Percentiles rank a stretch among this genome's conserved stretches.
These are phyloP conservation scores for Nicator chloris DNA, from an alignment of 2,113 vertebrate species.

Conservation along the genomic window DNA sequence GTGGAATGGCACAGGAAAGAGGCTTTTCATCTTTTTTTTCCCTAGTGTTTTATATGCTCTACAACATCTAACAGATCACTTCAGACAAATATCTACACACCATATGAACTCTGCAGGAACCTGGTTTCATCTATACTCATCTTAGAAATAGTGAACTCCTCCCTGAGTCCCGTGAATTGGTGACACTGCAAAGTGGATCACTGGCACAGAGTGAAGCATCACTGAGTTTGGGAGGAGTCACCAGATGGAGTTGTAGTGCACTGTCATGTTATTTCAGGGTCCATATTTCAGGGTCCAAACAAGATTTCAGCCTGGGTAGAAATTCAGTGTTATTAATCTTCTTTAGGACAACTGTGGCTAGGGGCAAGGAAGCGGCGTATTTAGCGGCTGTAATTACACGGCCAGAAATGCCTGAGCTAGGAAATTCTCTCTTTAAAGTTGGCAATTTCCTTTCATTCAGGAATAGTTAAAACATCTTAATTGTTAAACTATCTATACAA, in stretches of 20 bases:
- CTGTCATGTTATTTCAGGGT: neutral
- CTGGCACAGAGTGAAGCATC: neutral
- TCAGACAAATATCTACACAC: neutral
- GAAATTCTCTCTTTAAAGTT: neutral
- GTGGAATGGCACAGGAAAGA: neutral
- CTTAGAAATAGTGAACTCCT: neutral
- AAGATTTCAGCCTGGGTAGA: neutral
- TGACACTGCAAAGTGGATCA: accelerated
- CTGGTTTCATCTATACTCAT: neutral
- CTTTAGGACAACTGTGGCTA: neutral
- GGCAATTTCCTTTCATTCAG: neutral
- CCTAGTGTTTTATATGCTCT: neutral
- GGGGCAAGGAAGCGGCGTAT: neutral
- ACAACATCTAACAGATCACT: neutral
- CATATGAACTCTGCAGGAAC: neutral
- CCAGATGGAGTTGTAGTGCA: neutral
- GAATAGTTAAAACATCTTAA: neutral
- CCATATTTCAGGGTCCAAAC: neutral
- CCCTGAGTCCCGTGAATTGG: neutral
- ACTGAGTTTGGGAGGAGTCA: neutral
- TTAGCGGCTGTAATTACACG: neutral
- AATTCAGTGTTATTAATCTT: neutral
- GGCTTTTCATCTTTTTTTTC: neutral
- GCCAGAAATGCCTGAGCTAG: neutral
- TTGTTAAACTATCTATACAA: neutral